Percentiles rank a stretch among this genome's conserved stretches.
Evolutionary conservation across 2,113 vertebrate species (phyloP).

Genomic region (Synodontis membranacea): DNA sequence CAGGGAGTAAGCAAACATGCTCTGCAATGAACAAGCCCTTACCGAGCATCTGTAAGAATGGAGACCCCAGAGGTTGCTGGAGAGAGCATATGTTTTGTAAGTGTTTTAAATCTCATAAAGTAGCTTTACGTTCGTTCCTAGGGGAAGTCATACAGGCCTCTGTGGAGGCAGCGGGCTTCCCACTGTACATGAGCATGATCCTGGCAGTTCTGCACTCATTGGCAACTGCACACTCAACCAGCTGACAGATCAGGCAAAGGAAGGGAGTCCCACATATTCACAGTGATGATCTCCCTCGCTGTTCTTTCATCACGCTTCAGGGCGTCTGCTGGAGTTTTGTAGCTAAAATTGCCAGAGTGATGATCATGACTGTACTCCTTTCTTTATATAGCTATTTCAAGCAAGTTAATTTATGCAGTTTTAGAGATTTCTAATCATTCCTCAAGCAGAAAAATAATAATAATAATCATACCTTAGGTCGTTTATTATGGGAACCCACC

Average conservation of each 20-base stretch:
- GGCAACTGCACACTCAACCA: conserved; percentile 25
- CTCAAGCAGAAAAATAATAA: not conserved
- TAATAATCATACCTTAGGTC: not conserved
- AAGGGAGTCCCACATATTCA: not conserved
- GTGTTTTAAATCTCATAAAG: conserved; percentile 40
- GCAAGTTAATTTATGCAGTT: not conserved
- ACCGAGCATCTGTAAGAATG: conserved; percentile 7
- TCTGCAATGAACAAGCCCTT: not conserved
- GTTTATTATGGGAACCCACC: not conserved
- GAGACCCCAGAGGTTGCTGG: conserved; percentile 29
- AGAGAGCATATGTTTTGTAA: conserved; percentile 9
- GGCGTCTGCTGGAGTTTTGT: conserved; percentile 29
- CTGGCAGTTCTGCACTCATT: conserved; percentile 19
- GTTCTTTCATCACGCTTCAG: not conserved
- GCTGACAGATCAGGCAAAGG: conserved; percentile 15
- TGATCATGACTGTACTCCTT: not conserved
- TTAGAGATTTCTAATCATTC: not conserved
- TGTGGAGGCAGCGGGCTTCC: not conserved
- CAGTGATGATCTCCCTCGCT: not conserved
- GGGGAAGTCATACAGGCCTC: conserved; percentile 12
- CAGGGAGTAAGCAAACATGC: not conserved
- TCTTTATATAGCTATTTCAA: not conserved
- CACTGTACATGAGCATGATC: conserved; percentile 15
- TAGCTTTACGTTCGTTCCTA: not conserved
- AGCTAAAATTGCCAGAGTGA: conserved; percentile 16